Conservation (phyloP, 1,140 invertebrate genomes). For the Drosophila rhopaloa region DNA sequence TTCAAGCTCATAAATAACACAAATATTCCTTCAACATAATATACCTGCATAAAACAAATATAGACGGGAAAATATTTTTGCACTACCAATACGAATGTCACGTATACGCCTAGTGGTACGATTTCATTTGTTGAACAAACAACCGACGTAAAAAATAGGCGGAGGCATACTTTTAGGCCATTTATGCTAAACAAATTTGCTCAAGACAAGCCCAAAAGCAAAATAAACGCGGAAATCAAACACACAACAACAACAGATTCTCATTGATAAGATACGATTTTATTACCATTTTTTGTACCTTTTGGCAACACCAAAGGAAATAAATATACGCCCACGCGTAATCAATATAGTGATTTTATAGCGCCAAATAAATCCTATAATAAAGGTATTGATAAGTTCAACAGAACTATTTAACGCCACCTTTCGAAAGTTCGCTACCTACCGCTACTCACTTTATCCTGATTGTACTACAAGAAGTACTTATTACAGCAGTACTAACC, state of each 20-base stretch:
- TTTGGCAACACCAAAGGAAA: constrained; percentile 11
- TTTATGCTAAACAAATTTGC: constrained; percentile 58
- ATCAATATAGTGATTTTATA: constrained; percentile 18
- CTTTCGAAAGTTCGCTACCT: not conserved
- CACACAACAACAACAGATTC: constrained; percentile 12
- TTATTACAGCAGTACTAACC: not conserved
- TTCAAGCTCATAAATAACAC: too few relatives aligned
- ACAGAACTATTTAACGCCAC: not conserved
- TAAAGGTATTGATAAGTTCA: not conserved
- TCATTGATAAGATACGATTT: constrained; percentile 62
- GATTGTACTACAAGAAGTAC: not conserved
- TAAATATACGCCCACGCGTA: constrained; percentile 12
- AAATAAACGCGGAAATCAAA: constrained; percentile 25
- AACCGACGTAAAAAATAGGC: constrained; percentile 7
- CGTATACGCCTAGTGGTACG: constrained; percentile 36
- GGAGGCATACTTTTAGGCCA: constrained; percentile 75
- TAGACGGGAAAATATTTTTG: not conserved
- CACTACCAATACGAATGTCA: constrained; percentile 20
- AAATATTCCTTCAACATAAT: too few relatives aligned
- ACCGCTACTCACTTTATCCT: not conserved
- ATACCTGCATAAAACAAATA: constrained; percentile 1
- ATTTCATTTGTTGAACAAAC: constrained; percentile 23
- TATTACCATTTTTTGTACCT: constrained; percentile 28
- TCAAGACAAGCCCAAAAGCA: constrained; percentile 28
- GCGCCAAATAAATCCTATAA: constrained; percentile 10